Conservation (phyloP, 2,888 invertebrate genomes). For the Lasiommata megera region DNA sequence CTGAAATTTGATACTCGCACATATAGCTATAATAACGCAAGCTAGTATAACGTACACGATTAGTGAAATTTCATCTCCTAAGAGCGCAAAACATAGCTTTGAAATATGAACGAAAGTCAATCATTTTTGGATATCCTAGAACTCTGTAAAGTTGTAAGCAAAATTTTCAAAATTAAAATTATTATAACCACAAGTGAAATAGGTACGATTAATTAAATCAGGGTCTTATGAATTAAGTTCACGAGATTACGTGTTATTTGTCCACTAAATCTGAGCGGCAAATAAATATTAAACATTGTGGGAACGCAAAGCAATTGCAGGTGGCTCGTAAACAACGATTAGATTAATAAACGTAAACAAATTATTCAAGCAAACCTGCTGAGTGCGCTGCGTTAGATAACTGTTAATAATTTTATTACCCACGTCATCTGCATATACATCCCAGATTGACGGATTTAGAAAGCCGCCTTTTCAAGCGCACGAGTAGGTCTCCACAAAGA, state of each 20-base stretch:
- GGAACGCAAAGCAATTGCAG: constrained; percentile 25
- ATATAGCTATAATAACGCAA: too few relatives aligned
- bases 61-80: too few relatives aligned
- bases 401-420: constrained; percentile 31
- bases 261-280: constrained; percentile 12
- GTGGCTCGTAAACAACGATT: constrained; percentile 26
- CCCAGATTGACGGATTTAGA: constrained; percentile 51
- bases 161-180: not conserved
- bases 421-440: constrained; percentile 31
- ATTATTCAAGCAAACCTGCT: constrained; percentile 32
- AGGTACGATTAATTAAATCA: constrained; percentile 8
- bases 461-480: constrained; percentile 54
- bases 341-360: constrained; percentile 29
- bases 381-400: constrained; percentile 29
- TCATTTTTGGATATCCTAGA: too few relatives aligned
- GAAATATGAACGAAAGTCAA: too few relatives aligned
- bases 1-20: too few relatives aligned
- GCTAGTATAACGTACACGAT: too few relatives aligned
- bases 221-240: constrained; percentile 7
- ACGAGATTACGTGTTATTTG: constrained; percentile 10
- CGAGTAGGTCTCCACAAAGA: constrained; percentile 47
- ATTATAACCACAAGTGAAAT: not conserved
- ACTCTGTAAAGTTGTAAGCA: too few relatives aligned
- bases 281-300: constrained; percentile 23
- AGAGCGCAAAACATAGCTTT: too few relatives aligned